These are phyloP conservation scores for Trochalopteron elliotii DNA, from an alignment of 2,113 vertebrate genomes.

Conservation along the genomic window DNA sequence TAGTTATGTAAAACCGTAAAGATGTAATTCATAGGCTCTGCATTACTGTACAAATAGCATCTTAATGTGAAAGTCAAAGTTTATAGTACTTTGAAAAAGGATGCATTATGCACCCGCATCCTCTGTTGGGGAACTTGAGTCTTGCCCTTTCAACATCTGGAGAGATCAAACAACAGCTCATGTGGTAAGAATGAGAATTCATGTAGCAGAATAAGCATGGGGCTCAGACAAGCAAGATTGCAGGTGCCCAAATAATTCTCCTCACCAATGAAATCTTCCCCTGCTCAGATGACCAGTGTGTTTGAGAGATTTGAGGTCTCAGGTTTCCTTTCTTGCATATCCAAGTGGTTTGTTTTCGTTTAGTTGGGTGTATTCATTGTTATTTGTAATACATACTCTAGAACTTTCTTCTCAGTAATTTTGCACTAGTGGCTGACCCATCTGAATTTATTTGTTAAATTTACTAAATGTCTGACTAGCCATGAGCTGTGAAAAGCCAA, in stretches of 20 bases:
- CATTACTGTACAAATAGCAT: background rate
- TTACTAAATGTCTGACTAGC: background rate
- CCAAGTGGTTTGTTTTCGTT: background rate
- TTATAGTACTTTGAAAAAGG: background rate
- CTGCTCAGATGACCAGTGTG: background rate
- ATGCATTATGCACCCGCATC: background rate
- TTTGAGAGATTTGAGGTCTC: background rate
- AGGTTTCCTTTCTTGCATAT: background rate
- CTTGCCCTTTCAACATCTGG: background rate
- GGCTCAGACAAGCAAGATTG: background rate
- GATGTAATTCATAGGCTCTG: background rate
- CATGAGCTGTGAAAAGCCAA: background rate
- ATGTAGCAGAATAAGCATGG: background rate
- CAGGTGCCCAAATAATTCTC: background rate
- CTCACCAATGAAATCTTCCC: background rate
- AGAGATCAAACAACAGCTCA: background rate
- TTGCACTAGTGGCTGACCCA: background rate
- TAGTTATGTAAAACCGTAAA: background rate
- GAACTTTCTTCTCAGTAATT: background rate
- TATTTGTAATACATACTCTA: background rate
- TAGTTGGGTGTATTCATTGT: background rate
- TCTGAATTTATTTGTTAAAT: conserved; percentile 5
- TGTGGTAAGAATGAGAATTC: background rate
- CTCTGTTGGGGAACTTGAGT: background rate
- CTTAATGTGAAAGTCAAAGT: background rate